Evolutionary conservation across 2,797 vertebrate genomes (phyloP), one percentile per base, ranked within the genome.

Genomic region (Myripristis murdjan): DNA sequence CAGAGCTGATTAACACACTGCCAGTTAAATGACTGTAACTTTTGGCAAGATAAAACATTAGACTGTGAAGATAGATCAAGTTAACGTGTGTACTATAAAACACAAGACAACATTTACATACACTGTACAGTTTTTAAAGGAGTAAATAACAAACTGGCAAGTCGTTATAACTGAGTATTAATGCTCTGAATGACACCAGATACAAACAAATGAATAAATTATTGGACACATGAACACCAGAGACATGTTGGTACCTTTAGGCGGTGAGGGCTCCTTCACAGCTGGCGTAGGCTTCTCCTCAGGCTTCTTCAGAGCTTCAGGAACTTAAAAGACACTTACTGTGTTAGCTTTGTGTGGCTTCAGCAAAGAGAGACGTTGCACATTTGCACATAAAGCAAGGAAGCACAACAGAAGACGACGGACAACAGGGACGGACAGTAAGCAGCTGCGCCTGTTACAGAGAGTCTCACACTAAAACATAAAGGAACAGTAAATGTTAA

Each of bases 171-270:
- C 3, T 22, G 26, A 20, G 22, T 44, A 56, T 66, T 4, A 57
- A 48, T 47, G 22, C 18, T 15, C 14, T 49, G 6, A 39, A 51
- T 54, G n/a, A 41, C 43, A 59, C 16, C 6, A 33, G 9, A 79
- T 11, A 65, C 51, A 28, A 15, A 28, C n/a, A 47, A 12, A 41
- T n/a, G 1, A 15, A 64, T 8, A 15, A 9, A 11, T 54, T 26
- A 35, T 53, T 6, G 49, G 48, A 48, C 23, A 52, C 52, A 49
- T 16, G 35, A 82, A 59, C 62, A 59, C 80, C 44, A 24, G 3
- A 79, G 26, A 70, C 12, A 22, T 73, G 55, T 60, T 11, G 81
- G 74, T 95, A 96, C 95, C 93, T 95, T 81, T 88, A 1, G 80
- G 46, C 43, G 81, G 76, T 16, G 79, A 51, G 1, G 87, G 75